Conservation (phyloP, 2,113 vertebrate genomes). For the Hemibagrus wyckioides region DNA sequence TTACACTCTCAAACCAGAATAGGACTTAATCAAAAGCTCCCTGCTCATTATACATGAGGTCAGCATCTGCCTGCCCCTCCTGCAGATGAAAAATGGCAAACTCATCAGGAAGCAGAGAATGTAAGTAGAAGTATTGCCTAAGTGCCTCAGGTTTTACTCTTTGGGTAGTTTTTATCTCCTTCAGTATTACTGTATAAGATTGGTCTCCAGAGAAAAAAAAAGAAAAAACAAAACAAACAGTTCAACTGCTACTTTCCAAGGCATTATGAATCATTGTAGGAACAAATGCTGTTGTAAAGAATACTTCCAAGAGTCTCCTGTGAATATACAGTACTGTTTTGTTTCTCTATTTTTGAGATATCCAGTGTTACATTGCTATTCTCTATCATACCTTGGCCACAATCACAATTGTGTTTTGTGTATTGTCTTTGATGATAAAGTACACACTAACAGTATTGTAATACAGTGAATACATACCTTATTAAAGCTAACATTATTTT, state of each 20-base stretch:
- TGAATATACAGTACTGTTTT: not conserved
- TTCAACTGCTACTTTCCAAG: conserved; percentile 15
- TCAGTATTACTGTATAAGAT: conserved; percentile 23
- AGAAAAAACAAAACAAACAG: not conserved
- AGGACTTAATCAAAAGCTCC: conserved; percentile 66
- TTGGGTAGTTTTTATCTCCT: not conserved
- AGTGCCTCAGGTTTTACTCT: conserved; percentile 17
- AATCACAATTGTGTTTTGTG: not conserved
- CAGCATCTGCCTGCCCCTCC: conserved; percentile 51
- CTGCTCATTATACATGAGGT: conserved; percentile 59
- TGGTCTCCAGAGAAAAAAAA: not conserved
- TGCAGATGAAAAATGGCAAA: conserved; percentile 30
- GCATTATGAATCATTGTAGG: conserved; percentile 4
- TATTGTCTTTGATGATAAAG: not conserved
- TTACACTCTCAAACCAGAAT: conserved; percentile 68
- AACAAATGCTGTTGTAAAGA: not conserved
- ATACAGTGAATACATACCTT: not conserved
- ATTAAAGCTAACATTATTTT: not conserved
- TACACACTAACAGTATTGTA: not conserved
- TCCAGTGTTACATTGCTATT: not conserved
- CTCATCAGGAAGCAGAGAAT: conserved; percentile 19
- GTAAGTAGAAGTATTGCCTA: conserved; percentile 33
- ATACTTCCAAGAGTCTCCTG: not conserved
- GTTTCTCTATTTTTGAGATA: not conserved
- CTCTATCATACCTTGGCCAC: not conserved